Evolutionary conservation across 1,140 invertebrate species (phyloP), one percentile per base, ranked within the genome.

Genomic region (Asobara japonica): DNA sequence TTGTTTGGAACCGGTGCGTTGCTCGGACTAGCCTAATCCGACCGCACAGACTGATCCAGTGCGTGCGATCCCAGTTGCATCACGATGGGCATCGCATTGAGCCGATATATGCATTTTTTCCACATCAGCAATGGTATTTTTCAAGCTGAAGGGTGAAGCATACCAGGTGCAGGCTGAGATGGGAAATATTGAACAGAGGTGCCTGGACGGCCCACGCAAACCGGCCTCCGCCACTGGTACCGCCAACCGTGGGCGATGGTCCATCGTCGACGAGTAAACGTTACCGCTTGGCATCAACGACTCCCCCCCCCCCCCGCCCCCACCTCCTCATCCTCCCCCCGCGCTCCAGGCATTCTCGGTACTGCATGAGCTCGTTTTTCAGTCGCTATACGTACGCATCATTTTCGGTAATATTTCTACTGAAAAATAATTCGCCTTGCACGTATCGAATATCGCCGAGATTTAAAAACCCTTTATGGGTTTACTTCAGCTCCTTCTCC

Each of bases 161-260:
- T 56, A 60, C 68, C 77, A 80, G 77, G 73, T 79, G 78, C 72
- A 29, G 25, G 29, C 25, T 3, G 69, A 75, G 74, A 78, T 41
- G n/a, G n/a, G 3, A 30, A 18, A 36, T 10, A 18, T 61, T 4
- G 76, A 82, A 79, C 78, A 69, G 79, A 80, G 78, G 79, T 82
- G 78, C 78, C 75, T 75, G 73, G 68, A 45, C 80, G 71, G 68
- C 80, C 81, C 80, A 83, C 81, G 81, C 80, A 81, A 80, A 79
- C 76, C 73, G 77, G 78, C 77, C 78, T 67, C 75, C 73, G 76
- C 73, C 11, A 20, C 16, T 30, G 31, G 6, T 56, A 41, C 33
- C 76, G 73, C 62, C 73, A 65, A 71, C 76, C 77, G 27, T 45
- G 69, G 60, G 36, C 65, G 65, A 70, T 41, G 33, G 51, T 45